These are phyloP conservation scores for Mormoops blainvillei DNA, from an alignment of 2,113 vertebrate species.

Conservation along the genomic window DNA sequence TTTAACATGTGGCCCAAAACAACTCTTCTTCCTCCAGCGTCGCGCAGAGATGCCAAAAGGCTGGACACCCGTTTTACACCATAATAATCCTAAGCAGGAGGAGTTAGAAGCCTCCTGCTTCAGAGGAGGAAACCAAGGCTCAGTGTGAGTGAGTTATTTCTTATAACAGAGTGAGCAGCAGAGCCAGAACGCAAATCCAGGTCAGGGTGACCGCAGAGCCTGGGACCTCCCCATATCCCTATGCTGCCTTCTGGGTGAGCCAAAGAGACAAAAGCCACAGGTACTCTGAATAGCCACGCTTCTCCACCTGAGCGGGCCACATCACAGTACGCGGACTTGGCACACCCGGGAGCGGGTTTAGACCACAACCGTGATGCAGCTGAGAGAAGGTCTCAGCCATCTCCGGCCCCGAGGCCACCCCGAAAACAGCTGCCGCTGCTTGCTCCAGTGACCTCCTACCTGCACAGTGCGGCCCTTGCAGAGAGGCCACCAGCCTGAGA, in stretches of 20 bases:
- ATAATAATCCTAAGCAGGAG: neutral
- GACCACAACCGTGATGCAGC: neutral
- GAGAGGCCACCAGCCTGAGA: neutral
- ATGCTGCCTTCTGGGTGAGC: neutral
- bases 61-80: neutral
- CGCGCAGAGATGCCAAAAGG: too few relatives aligned
- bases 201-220: neutral
- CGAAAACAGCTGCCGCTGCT: neutral
- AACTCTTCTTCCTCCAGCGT: too few relatives aligned
- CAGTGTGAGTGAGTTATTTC: neutral
- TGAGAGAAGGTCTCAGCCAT: neutral
- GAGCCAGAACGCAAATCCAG: neutral
- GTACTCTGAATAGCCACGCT: neutral
- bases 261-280: neutral
- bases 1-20: too few relatives aligned
- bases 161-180: neutral
- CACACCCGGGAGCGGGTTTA: neutral
- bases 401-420: neutral
- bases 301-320: neutral
- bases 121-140: neutral
- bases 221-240: neutral
- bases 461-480: neutral
- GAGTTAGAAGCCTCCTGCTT: neutral
- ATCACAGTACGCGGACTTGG: fast-evolving
- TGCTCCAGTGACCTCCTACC: neutral